A percentile compares a stretch with the other conserved stretches of the same genome.
Evolutionary conservation across 2,797 vertebrate genomes (phyloP).

Genomic region (Rachycentron canadum): DNA sequence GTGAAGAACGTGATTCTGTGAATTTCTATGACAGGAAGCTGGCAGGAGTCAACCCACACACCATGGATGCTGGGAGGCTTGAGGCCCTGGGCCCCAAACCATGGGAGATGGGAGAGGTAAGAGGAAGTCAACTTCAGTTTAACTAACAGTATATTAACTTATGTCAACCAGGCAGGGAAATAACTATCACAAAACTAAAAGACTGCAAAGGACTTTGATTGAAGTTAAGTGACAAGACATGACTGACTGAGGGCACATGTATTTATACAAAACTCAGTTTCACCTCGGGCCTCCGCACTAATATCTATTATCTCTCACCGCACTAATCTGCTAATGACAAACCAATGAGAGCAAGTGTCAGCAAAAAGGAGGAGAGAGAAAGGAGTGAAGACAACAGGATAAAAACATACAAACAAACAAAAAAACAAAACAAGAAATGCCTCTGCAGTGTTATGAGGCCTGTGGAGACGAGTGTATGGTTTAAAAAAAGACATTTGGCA

Average conservation of each 20-base stretch:
- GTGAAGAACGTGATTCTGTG: slow-evolving; percentile 59
- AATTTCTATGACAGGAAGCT: slow-evolving; percentile 84
- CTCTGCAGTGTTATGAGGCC: neutral
- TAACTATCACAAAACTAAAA: slow-evolving; percentile 26
- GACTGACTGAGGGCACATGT: slow-evolving; percentile 63
- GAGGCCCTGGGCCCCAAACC: slow-evolving; percentile 61
- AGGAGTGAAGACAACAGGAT: slow-evolving; percentile 8
- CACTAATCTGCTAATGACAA: slow-evolving; percentile 69
- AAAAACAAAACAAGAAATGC: neutral
- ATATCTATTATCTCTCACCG: slow-evolving; percentile 55
- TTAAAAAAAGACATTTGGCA: neutral
- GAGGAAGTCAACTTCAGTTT: slow-evolving; percentile 60
- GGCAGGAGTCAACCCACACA: slow-evolving; percentile 76
- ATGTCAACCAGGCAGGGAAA: slow-evolving; percentile 5
- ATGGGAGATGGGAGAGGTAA: slow-evolving; percentile 69
- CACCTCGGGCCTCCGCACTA: slow-evolving; percentile 54
- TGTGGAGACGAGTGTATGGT: neutral
- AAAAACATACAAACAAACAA: neutral
- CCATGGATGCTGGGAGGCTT: slow-evolving; percentile 73
- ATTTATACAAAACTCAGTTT: slow-evolving; percentile 49
- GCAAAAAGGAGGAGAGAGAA: slow-evolving; percentile 29
- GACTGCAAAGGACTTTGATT: slow-evolving; percentile 16
- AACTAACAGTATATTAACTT: slow-evolving; percentile 33
- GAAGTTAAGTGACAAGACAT: slow-evolving; percentile 2
- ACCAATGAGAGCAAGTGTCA: slow-evolving; percentile 51